These are phyloP conservation scores for Agapornis roseicollis DNA, from an alignment of 2,113 vertebrate genomes.

Conservation along the genomic window DNA sequence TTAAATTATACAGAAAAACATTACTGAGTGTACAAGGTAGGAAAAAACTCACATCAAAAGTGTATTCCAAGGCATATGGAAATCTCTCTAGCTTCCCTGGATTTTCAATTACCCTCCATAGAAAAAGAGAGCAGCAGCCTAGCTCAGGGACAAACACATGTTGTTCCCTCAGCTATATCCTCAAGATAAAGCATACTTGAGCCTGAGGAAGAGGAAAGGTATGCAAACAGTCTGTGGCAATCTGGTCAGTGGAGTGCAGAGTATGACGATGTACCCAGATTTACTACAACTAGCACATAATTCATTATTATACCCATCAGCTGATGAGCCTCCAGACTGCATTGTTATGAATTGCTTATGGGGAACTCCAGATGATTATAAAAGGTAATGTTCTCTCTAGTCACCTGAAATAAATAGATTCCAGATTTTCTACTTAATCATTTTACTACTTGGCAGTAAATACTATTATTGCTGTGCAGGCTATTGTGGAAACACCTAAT, in stretches of 20 bases:
- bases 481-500: conserved; percentile 50
- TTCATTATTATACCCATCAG: conserved; percentile 13
- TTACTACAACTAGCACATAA: conserved; percentile 3
- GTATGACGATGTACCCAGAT: neutral
- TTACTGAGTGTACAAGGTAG: neutral
- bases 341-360: conserved; percentile 21
- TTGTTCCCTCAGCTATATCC: neutral
- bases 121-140: neutral
- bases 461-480: conserved; percentile 15
- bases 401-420: conserved; percentile 55
- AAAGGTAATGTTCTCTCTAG: conserved; percentile 42
- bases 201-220: neutral
- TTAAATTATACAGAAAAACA: neutral
- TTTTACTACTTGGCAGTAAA: conserved; percentile 53
- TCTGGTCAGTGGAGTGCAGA: conserved; percentile 37
- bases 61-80: neutral
- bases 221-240: conserved; percentile 31
- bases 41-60: neutral
- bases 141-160: neutral
- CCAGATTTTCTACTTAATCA: conserved; percentile 58
- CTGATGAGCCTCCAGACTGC: neutral
- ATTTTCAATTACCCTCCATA: neutral
- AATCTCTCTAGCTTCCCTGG: neutral
- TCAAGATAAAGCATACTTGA: neutral
- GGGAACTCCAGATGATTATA: conserved; percentile 46